phyloP scores from a whole-genome alignment of 1,140 invertebrate genomes.

The Lordiphosa clarofinis region DNA sequence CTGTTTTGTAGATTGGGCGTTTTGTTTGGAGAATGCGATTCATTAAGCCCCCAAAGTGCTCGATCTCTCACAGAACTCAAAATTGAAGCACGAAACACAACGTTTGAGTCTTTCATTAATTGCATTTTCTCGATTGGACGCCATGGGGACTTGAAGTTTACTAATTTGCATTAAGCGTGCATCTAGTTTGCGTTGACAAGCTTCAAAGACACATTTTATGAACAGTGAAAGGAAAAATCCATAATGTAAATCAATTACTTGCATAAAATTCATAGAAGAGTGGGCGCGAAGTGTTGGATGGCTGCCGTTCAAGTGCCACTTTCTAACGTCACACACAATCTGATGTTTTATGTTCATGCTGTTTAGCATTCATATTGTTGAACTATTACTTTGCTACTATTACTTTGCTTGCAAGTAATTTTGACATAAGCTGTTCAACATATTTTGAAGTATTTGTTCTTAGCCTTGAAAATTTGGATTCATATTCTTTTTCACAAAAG shows the following conservation, averaged over 20 bases:
- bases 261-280: not conserved
- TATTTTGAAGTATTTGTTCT: too few relatives aligned
- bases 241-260: slow-evolving; percentile 14
- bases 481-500: too few relatives aligned
- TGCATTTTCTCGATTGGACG: not conserved
- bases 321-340: too few relatives aligned
- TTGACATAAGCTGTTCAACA: too few relatives aligned
- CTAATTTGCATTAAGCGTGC: slow-evolving; percentile 12
- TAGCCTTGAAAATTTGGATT: too few relatives aligned
- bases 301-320: too few relatives aligned
- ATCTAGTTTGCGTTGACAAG: slow-evolving; percentile 2
- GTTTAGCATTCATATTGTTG: too few relatives aligned
- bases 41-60: not conserved
- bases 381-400: too few relatives aligned
- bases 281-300: too few relatives aligned
- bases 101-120: slow-evolving; percentile 24
- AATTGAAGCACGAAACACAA: not conserved
- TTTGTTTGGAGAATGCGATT: slow-evolving; percentile 10
- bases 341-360: too few relatives aligned
- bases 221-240: not conserved
- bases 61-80: not conserved
- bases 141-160: not conserved
- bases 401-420: too few relatives aligned
- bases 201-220: not conserved
- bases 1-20: not conserved